phyloP scores from a whole-genome alignment of 2,888 invertebrate species.

The Tenthredo scrophulariae region DNA sequence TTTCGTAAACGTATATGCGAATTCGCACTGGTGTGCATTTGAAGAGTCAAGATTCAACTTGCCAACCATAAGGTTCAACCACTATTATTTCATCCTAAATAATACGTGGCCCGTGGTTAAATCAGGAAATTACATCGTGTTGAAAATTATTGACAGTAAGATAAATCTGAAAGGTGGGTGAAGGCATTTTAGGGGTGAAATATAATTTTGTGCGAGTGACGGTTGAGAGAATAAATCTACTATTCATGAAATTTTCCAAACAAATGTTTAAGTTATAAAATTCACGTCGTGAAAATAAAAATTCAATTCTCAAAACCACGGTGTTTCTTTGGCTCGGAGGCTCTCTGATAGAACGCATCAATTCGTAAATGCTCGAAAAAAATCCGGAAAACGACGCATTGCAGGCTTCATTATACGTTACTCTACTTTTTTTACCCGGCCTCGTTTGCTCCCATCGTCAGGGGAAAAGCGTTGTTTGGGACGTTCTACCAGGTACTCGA shows the following conservation, averaged over 20 bases:
- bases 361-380: slow-evolving; percentile 8
- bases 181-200: neutral
- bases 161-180: neutral
- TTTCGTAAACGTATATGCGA: too few species aligned
- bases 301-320: neutral
- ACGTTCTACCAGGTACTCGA: slow-evolving; percentile 37
- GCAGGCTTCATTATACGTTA: slow-evolving; percentile 26
- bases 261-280: neutral
- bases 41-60: neutral
- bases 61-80: neutral
- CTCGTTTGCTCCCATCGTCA: slow-evolving; percentile 13
- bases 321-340: neutral
- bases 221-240: neutral
- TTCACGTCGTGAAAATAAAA: too few species aligned
- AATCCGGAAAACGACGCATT: slow-evolving; percentile 37
- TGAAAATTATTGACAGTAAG: neutral
- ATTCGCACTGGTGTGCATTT: too few species aligned
- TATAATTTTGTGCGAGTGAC: slow-evolving; percentile 6
- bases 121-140: neutral
- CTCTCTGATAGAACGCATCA: neutral
- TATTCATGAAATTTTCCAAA: slow-evolving; percentile 1
- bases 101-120: neutral
- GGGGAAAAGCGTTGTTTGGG: slow-evolving; percentile 27
- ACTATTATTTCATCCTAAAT: neutral
- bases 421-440: slow-evolving; percentile 12